These are phyloP conservation scores for Ostrea denselamellosa DNA, from an alignment of 1,140 invertebrate genomes.

Conservation along the genomic window DNA sequence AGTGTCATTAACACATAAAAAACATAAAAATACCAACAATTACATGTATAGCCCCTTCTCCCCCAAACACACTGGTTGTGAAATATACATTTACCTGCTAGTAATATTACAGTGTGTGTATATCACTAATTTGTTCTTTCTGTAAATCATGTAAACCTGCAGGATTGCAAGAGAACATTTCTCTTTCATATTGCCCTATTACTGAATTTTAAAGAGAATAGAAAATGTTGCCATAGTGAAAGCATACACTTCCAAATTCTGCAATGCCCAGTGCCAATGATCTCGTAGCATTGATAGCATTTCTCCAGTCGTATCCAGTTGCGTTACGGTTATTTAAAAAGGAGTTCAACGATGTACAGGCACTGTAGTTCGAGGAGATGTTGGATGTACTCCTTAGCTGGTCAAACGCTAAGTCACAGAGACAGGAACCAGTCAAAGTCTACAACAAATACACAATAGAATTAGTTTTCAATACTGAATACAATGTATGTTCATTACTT, in stretches of 20 bases:
- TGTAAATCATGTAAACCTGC: too few relatives aligned
- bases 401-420: conserved; percentile 47
- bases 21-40: too few relatives aligned
- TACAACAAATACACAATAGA: conserved; percentile 29
- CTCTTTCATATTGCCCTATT: too few relatives aligned
- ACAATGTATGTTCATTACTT: neutral
- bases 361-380: conserved; percentile 28
- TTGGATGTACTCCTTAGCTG: neutral
- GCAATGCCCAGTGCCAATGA: neutral
- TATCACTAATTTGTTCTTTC: too few relatives aligned
- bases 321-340: conserved; percentile 36
- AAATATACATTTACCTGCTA: too few relatives aligned
- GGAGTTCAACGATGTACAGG: conserved; percentile 39
- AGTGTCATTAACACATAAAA: too few relatives aligned
- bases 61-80: too few relatives aligned
- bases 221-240: neutral
- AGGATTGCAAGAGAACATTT: too few relatives aligned
- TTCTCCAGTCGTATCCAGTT: conserved; percentile 40
- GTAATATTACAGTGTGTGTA: too few relatives aligned
- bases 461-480: neutral
- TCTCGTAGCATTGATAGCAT: conserved; percentile 26
- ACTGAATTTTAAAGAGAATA: neutral
- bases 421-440: conserved; percentile 51
- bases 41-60: too few relatives aligned
- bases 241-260: conserved; percentile 16